Base-by-base conservation (phyloP, 92 coral and sea anemone genomes). In the Actinostola sp. region DNA sequence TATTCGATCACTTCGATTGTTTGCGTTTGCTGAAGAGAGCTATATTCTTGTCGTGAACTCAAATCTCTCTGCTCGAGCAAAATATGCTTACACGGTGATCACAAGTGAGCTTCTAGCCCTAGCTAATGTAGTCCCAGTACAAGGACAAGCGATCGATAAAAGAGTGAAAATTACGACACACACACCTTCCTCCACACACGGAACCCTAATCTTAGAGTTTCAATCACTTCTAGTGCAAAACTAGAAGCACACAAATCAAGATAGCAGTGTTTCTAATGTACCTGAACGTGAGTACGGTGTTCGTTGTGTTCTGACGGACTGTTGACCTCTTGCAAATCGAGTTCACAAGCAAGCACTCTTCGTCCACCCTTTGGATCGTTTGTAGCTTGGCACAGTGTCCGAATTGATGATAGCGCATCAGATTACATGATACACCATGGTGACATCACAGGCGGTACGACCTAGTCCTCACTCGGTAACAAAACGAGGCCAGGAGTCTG, bases 271-370 rank as follows among this genome's bases (percentile, higher is more conserved):
- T 35, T 55, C 27, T 23, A 6, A 27, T 31, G 32, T 71, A 71
- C 65, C 65, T 66, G 68, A 12, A 27, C 29, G 59, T 63, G 21
- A 32, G 56, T 8, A 35, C 53, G 39, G 72, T 24, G 39, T 64
- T 34, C 39, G 26, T 50, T 50, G 30, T 49, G 15, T 64, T 52
- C 81, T 75, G 73, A 75, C 70, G 66, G 72, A n/a, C 41, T 75
- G 63, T 75, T 75, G 81, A 75, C 81, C 81, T 75, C 72, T 75
- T 75, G 72, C 63, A 51, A 33, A 50, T 56, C 68, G 61, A 31
- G 81, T 75, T 75, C 72, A 75, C 72, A 34, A 50, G 42, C 74
- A 51, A 68, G 61, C 32, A 50, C 46, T 50, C 45, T 50, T 39
- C 38, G 48, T 68, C 45, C 62, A 51, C 43, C 74, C 74, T 68